Evolutionary conservation across 1,140 invertebrate genomes (phyloP), one percentile per base, ranked within the genome.

Genomic region (Drosophila funebris): DNA sequence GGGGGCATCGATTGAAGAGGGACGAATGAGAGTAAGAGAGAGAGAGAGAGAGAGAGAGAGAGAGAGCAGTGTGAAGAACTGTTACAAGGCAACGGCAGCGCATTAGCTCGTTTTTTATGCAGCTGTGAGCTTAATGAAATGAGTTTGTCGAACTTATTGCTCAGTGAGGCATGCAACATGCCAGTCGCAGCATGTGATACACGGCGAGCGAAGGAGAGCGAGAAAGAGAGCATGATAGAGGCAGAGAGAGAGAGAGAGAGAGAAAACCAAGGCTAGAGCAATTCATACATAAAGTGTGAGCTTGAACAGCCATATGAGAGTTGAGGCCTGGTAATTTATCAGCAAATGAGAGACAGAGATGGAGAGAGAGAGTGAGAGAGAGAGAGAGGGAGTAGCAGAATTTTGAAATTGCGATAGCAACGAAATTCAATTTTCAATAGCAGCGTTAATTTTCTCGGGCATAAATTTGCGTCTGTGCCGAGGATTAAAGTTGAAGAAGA

Each of bases 101-200:
- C 78, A 85, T 85, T 85, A 85, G 82, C 82, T 87, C 66, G 70
- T 68, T 75, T 78, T 85, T 78, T 87, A 82, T 82, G 78, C 83
- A 82, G 56, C 82, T 64, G 39, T 63, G 46, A 82, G 83, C 83
- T 87, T 87, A 87, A 88, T 87, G 82, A 88, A 87, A 88, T 87
- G 83, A 88, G 82, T 88, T 87, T 88, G 83, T 88, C 78, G 78
- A 87, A 87, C 82, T 88, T 87, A 87, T 87, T 87, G 82, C 82
- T 72, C 48, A 76, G 54, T 73, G 82, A 88, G 82, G 78, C 82
- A 88, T 88, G 82, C 83, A 88, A 78, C 83, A 87, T 85, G 82
- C 63, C 70, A 58, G 61, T 64, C 73, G 46, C 73, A 53, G 67
- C 75, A 75, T 37, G 44, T 41, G 27, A 37, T 46, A 16, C 29